A percentile compares a stretch with the other conserved stretches of the same genome.
These are phyloP conservation scores for Stenoptilia bipunctidactyla DNA, from an alignment of 2,888 invertebrate species.

Conservation along the genomic window DNA sequence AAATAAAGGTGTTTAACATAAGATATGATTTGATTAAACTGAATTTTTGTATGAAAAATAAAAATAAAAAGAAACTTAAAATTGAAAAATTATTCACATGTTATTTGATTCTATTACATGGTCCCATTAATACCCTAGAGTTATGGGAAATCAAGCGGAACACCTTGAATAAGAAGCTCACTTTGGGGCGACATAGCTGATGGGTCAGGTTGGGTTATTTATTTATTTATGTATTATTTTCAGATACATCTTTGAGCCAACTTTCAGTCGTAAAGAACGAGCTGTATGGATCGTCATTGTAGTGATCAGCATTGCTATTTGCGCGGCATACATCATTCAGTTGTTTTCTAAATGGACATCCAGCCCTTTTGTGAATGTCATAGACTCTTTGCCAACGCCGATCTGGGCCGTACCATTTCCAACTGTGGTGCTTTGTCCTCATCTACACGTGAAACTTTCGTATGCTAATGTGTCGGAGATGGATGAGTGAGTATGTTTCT, in stretches of 20 bases:
- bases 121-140: no score
- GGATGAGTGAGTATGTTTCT: conserved; percentile 42
- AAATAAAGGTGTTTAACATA: no score
- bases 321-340: conserved; percentile 46
- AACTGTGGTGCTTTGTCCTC: conserved; percentile 55
- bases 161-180: no score
- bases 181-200: no score
- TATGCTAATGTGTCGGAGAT: conserved; percentile 40
- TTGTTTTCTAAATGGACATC: conserved; percentile 51
- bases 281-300: conserved; percentile 49
- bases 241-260: conserved; percentile 58
- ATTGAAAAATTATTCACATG: no score
- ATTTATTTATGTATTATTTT: no score
- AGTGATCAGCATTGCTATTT: conserved; percentile 44
- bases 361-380: conserved; percentile 57
- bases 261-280: conserved; percentile 45
- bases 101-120: no score
- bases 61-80: no score
- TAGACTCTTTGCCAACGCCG: conserved; percentile 55
- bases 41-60: no score
- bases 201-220: no score
- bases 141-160: no score
- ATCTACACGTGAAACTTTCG: conserved; percentile 46
- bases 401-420: conserved; percentile 64
- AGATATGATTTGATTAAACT: no score